A percentile compares a stretch with the other conserved stretches of the same genome.
Conservation (phyloP, 1,140 invertebrate genomes). For the Microplitis demolitor region DNA sequence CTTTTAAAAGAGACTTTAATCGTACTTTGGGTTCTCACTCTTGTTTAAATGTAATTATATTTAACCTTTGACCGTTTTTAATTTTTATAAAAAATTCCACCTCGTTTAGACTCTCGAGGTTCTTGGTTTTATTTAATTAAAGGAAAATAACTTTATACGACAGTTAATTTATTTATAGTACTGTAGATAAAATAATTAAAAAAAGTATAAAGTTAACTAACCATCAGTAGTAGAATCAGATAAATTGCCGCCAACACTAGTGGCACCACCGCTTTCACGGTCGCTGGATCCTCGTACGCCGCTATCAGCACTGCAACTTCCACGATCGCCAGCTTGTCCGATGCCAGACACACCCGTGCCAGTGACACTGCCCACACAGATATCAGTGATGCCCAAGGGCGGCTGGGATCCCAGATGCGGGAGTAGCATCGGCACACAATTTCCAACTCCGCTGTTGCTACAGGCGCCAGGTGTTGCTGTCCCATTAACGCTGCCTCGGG, state of each 20-base stretch:
- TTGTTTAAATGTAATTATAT: neutral
- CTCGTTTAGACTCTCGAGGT: no score
- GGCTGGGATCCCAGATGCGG: slow-evolving; percentile 52
- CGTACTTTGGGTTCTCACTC: neutral
- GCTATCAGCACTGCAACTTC: slow-evolving; percentile 86
- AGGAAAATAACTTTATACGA: no score
- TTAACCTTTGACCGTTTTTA: neutral
- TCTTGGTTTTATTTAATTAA: no score
- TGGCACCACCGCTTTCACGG: slow-evolving; percentile 74
- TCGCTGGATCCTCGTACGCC: slow-evolving; percentile 83
- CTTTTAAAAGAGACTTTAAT: neutral
- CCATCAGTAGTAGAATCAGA: slow-evolving; percentile 80
- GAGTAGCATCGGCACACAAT: slow-evolving; percentile 61
- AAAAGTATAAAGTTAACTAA: slow-evolving; percentile 38
- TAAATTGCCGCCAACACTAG: slow-evolving; percentile 74
- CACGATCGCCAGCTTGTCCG: slow-evolving; percentile 71
- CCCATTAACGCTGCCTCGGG: slow-evolving; percentile 59
- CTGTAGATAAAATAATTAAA: neutral
- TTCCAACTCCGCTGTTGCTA: slow-evolving; percentile 56
- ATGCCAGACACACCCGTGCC: slow-evolving; percentile 52
- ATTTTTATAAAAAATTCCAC: neutral
- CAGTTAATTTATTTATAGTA: no score
- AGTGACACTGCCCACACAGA: slow-evolving; percentile 43
- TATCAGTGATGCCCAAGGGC: slow-evolving; percentile 47
- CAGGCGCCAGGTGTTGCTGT: slow-evolving; percentile 68